phyloP scores from a whole-genome alignment of 2,888 invertebrate genomes.

The Heliothis peltigera region DNA sequence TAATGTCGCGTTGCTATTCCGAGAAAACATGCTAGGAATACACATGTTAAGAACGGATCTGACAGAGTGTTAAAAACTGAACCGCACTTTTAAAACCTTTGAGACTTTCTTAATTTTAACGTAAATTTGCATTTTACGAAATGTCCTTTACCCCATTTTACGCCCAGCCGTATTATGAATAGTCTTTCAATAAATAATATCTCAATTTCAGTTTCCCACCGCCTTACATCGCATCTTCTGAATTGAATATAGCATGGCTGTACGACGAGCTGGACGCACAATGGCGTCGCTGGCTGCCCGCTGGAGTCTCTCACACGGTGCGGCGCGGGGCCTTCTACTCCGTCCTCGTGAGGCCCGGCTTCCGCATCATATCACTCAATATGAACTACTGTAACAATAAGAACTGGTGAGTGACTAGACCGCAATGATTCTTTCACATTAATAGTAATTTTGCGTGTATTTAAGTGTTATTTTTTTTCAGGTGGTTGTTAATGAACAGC shows the following conservation, averaged over 20 bases:
- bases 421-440: background rate
- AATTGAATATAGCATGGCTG: constrained; percentile 96
- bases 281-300: constrained; percentile 97
- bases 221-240: constrained; percentile 94
- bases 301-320: constrained; percentile 95
- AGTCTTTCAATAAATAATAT: too few relatives aligned
- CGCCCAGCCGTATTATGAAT: too few relatives aligned
- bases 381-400: constrained; percentile 99
- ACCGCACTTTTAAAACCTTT: background rate
- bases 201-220: constrained; percentile 93
- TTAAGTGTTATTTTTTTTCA: constrained; percentile 64
- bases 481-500: constrained; percentile 97
- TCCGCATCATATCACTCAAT: constrained; percentile 97
- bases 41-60: background rate
- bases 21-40: background rate
- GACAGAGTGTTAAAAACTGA: background rate
- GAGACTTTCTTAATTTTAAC: too few relatives aligned
- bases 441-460: background rate
- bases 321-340: constrained; percentile 97
- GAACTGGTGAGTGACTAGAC: constrained; percentile 92
- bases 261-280: constrained; percentile 96
- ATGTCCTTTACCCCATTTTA: too few relatives aligned
- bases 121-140: too few relatives aligned
- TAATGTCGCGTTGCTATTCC: constrained; percentile 6
- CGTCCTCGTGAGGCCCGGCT: constrained; percentile 96